Evolutionary conservation across 2,888 invertebrate species (phyloP).

Genomic region (Prosopocoilus inquinatus): DNA sequence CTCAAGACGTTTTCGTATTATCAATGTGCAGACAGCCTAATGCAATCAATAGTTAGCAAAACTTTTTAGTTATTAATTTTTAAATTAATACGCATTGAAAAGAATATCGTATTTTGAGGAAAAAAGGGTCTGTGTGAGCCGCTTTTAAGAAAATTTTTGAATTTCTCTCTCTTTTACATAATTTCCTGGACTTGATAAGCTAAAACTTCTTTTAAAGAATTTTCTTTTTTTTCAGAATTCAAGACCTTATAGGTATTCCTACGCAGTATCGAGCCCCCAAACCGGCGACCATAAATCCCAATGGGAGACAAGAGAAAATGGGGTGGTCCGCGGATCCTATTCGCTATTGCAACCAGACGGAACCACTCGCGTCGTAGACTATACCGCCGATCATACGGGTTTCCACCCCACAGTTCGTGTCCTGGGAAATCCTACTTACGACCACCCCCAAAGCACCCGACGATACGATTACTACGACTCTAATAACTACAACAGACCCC

Average conservation of each 20-base stretch:
- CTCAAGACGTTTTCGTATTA: too few relatives aligned
- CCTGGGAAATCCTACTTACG: constrained; percentile 30
- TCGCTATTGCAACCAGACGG: constrained; percentile 45
- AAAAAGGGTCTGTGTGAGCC: too few relatives aligned
- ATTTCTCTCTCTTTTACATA: constrained; percentile 1
- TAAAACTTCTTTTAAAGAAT: not conserved
- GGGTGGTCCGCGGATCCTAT: constrained; percentile 44
- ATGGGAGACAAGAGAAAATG: constrained; percentile 45
- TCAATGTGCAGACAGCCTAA: too few relatives aligned
- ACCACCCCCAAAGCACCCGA: not conserved
- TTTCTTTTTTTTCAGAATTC: constrained; percentile 33
- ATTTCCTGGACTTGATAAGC: too few relatives aligned
- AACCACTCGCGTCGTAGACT: constrained; percentile 45
- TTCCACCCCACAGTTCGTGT: constrained; percentile 43
- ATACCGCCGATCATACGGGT: constrained; percentile 41
- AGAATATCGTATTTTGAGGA: too few relatives aligned
- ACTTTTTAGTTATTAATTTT: too few relatives aligned
- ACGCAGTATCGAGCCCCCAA: constrained; percentile 44
- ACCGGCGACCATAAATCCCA: constrained; percentile 47
- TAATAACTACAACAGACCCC: not conserved
- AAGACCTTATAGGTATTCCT: constrained; percentile 41
- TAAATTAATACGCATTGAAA: too few relatives aligned
- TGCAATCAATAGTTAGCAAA: too few relatives aligned
- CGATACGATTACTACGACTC: not conserved
- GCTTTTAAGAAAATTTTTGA: too few relatives aligned